Conservation (phyloP, 2,113 vertebrate species). For the Toxotes jaculatrix region DNA sequence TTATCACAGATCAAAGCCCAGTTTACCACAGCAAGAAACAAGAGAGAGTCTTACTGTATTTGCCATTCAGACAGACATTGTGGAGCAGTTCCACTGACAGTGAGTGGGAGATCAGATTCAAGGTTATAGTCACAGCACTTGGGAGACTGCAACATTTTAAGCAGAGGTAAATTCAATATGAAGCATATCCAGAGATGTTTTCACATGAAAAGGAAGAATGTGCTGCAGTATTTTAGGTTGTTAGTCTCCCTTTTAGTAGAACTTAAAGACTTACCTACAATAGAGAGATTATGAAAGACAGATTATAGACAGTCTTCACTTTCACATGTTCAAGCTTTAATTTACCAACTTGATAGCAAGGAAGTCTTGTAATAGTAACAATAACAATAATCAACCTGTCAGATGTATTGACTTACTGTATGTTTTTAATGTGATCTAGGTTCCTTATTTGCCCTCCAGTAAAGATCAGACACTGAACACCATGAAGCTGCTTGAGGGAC, state of each 20-base stretch:
- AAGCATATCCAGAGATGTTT: constrained; percentile 4
- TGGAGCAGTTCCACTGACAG: constrained; percentile 1
- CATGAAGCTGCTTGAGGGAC: constrained; percentile 80
- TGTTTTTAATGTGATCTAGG: constrained; percentile 70
- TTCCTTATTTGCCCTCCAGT: constrained; percentile 85
- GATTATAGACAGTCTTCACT: background rate
- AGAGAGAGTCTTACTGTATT: background rate
- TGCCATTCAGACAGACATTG: background rate
- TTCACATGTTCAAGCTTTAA: background rate
- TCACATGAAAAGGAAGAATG: background rate
- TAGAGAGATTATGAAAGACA: background rate
- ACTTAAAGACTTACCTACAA: no score
- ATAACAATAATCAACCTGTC: background rate
- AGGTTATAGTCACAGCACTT: constrained; percentile 10
- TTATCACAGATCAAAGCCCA: background rate
- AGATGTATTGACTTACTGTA: background rate
- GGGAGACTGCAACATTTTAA: background rate
- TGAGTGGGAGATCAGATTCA: constrained; percentile 28
- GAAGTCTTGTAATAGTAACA: background rate
- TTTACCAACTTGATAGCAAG: background rate
- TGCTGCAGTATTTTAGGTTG: no score
- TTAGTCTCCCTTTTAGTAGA: no score
- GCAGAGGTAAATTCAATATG: constrained; percentile 3
- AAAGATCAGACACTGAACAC: constrained; percentile 76
- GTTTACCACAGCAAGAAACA: constrained; percentile 1